These are phyloP conservation scores for Marcusenius ussheri DNA, from an alignment of 2,113 vertebrate genomes.

Conservation along the genomic window DNA sequence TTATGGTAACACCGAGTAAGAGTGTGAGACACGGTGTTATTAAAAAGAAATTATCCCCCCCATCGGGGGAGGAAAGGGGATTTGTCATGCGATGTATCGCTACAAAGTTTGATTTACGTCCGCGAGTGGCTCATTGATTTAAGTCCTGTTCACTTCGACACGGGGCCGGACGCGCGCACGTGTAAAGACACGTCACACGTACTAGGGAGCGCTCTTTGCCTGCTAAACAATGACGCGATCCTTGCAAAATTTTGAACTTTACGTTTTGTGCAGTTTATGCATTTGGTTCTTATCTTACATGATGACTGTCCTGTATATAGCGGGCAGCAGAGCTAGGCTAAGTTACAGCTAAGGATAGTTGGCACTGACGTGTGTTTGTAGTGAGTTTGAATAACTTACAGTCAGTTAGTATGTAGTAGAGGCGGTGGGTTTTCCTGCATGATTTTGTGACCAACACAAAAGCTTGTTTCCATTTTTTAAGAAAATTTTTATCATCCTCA, in stretches of 20 bases:
- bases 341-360: background rate
- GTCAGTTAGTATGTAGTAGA: background rate
- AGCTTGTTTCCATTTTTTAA: background rate
- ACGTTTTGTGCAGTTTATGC: too few species aligned
- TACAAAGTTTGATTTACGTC: conserved; percentile 35
- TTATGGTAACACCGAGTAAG: conserved; percentile 80
- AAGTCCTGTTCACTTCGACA: background rate
- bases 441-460: background rate
- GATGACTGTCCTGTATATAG: background rate
- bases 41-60: conserved; percentile 85
- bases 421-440: too few species aligned
- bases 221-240: too few species aligned
- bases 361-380: background rate
- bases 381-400: background rate
- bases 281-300: background rate
- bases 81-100: conserved; percentile 43
- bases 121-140: background rate
- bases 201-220: background rate
- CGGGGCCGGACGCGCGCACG: conserved; percentile 6
- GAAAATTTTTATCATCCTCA: background rate
- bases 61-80: conserved; percentile 41
- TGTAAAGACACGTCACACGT: background rate
- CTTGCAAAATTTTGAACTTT: too few species aligned
- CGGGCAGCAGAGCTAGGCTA: background rate
- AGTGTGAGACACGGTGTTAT: conserved; percentile 88